phyloP scores from a whole-genome alignment of 2,113 vertebrate species.

The Lipotes vexillifer region DNA sequence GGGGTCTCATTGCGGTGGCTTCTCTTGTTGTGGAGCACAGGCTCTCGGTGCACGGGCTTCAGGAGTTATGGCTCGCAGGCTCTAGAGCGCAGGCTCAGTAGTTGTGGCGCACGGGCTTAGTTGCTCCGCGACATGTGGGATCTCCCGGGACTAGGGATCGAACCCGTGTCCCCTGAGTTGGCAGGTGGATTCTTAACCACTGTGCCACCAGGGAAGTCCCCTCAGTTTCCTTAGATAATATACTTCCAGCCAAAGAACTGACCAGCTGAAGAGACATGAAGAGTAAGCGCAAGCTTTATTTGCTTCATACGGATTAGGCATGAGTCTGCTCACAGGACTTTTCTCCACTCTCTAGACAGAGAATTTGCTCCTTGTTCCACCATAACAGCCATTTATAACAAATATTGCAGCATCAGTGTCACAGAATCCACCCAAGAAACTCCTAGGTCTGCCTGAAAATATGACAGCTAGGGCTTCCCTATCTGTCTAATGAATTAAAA shows the following conservation, averaged over 20 bases:
- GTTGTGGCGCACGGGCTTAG: too few relatives aligned
- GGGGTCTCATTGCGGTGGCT: too few relatives aligned
- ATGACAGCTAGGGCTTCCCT: not conserved
- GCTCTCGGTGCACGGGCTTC: too few relatives aligned
- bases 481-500: not conserved
- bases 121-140: too few relatives aligned
- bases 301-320: not conserved
- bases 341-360: not conserved
- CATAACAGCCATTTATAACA: slow-evolving; percentile 53
- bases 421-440: not conserved
- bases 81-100: too few relatives aligned
- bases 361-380: not conserved
- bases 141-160: too few relatives aligned
- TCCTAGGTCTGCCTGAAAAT: slow-evolving; percentile 3
- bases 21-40: too few relatives aligned
- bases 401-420: not conserved
- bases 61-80: too few relatives aligned
- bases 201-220: not conserved
- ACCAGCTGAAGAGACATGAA: not conserved
- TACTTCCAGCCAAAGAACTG: not conserved
- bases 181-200: too few relatives aligned
- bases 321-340: not conserved
- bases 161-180: too few relatives aligned
- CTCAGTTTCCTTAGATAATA: slow-evolving; percentile 18
- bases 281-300: not conserved